Evolutionary conservation across 2,797 vertebrate species (phyloP), one percentile per base, ranked within the genome.

Genomic region (Thripadectes ignobilis): DNA sequence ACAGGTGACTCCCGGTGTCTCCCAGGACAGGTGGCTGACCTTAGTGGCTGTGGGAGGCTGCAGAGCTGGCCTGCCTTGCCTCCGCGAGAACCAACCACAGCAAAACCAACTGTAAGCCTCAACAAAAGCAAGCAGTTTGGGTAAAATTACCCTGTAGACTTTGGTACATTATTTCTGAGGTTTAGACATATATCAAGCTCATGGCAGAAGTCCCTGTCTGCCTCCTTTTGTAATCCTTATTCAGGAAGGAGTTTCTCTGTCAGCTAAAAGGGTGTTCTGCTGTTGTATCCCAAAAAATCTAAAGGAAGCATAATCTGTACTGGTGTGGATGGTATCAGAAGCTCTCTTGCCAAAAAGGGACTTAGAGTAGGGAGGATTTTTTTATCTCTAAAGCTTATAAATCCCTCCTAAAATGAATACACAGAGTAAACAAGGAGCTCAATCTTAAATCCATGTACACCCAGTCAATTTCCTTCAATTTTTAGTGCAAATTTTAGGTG

Each of bases 41-140:
- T 72, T 12, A 4, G 34, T 17, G 30, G 3, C 2, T 22, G 48
- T 12, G 30, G 46, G 71, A 57, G 46, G 3, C 8, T 13, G 3
- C 41, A 39, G 45, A 26, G 30, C 48, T 52, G 49, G 17, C 16
- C n/a, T 24, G 27, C 10, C 19, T 66, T 32, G 30, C 58, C 36
- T 76, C 1, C 0, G 34, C 20, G 59, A 55, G 63, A 58, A 5
- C 27, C 1, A 1, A 52, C 48, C 51, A 10, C 2, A 7, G 30
- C 41, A 67, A 71, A 92, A 30, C 2, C 11, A 6, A 22, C 49
- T 8, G 9, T 41, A 34, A 59, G 41, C 26, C n/a, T 80, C 49
- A 23, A 14, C 12, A 54, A 57, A 51, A 63, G 6, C 4, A 26
- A 10, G 2, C 29, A 17, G 12, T 51, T 76, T 79, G 78, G 34